Percentiles rank a stretch among this genome's conserved stretches.
These are phyloP conservation scores for Acanthochromis polyacanthus DNA, from an alignment of 2,113 vertebrate species.

Conservation along the genomic window DNA sequence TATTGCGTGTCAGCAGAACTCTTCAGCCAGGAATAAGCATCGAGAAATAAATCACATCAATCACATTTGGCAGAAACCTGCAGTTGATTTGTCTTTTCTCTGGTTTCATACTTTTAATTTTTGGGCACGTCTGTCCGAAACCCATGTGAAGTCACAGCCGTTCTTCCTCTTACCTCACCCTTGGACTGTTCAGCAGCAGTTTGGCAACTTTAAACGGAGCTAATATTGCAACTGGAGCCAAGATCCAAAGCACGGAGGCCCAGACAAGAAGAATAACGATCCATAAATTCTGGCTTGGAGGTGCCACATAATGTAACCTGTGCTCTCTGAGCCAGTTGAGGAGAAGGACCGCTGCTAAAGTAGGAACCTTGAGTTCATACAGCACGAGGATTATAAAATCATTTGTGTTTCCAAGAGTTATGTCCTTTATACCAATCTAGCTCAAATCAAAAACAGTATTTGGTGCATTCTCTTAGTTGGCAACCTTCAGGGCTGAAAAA, in stretches of 20 bases:
- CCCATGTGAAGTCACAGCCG: constrained; percentile 6
- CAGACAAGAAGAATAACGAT: constrained; percentile 22
- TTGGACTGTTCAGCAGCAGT: constrained; percentile 12
- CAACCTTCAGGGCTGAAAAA: too few relatives aligned
- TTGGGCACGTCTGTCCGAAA: not conserved
- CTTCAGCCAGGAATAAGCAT: constrained; percentile 67
- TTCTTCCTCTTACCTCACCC: constrained; percentile 18
- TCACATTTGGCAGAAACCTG: constrained; percentile 56
- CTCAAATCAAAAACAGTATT: not conserved
- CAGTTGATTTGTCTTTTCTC: constrained; percentile 23
- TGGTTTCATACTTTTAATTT: constrained; percentile 20
- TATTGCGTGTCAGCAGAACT: constrained; percentile 68
- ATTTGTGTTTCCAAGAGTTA: not conserved
- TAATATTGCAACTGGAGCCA: constrained; percentile 22
- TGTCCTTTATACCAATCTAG: not conserved
- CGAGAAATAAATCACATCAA: constrained; percentile 70
- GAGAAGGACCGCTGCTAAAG: not conserved
- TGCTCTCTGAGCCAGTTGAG: constrained; percentile 21
- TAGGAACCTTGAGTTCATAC: not conserved
- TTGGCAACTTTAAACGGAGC: constrained; percentile 28
- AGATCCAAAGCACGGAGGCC: not conserved
- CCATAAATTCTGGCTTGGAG: constrained; percentile 36
- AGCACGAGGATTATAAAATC: not conserved
- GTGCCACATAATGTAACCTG: constrained; percentile 30
- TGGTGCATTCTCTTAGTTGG: not conserved